Base-by-base conservation (phyloP, 2,888 invertebrate genomes). In the Xestia xanthographa region DNA sequence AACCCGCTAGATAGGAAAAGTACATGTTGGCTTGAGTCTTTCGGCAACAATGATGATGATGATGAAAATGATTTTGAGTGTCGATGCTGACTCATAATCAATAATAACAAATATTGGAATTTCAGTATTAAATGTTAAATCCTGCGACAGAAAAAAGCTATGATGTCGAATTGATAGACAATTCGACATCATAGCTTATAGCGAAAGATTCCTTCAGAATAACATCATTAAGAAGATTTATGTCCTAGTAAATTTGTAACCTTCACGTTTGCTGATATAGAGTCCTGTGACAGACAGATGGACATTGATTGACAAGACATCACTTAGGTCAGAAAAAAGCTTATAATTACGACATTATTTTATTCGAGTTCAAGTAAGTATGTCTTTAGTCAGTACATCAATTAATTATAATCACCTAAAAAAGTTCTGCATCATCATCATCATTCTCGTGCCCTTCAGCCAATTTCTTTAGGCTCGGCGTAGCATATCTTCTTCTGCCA, bases 201-300 rank as follows among this genome's bases (percentile, higher is more conserved):
- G 26, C 22, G 2, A 56, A 26, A 34, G 22, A 53, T 29, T n/a
- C 4, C 14, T 41, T 29, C n/a, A 50, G 5, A 67, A n/a, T 50
- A 38, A 29, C 56, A 14, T 29, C 4, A 34, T 38, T n/a, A 43
- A 8, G 26, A 75, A 75, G 41, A 69, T 78, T 43, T 62, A 53
- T 70, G 17, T 43, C 26, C 9, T 12, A 43, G 34, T 14, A 78
- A 48, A 77, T 68, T 56, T 53, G 17, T 60, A 78, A 73, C 58
- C 26, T 8, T 72, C 41, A 22, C 9, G 34, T 70, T 72, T 71
- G 17, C 29, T 41, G 12, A 74, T 12, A 48, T 29, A 48, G 26
- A 50, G 6, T 26, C 26, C 14, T 22, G 50, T 50, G 60, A 50
- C 22, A 26, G 5, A 38, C 20, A 4, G 45, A 38, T 38, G 22